These are phyloP conservation scores for Bucorvus abyssinicus DNA, from an alignment of 2,797 vertebrate species.

Conservation along the genomic window DNA sequence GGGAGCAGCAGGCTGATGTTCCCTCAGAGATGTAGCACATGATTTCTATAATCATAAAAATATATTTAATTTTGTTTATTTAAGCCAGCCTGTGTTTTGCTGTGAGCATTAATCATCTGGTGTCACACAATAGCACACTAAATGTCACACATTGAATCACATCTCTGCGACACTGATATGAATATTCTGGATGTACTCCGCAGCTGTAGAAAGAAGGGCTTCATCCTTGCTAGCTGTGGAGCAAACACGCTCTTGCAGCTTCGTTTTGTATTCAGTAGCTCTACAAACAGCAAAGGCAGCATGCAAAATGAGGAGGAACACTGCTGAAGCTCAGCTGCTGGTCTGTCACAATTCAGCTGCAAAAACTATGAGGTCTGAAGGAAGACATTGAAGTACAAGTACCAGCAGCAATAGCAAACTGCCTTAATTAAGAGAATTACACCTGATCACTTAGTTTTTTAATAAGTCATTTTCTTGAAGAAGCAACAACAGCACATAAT, in stretches of 20 bases:
- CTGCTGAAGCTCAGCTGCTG: constrained; percentile 15
- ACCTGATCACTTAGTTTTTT: not conserved
- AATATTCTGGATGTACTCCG: constrained; percentile 11
- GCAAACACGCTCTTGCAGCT: constrained; percentile 11
- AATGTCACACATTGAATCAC: constrained; percentile 32
- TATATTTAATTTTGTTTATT: constrained; percentile 37
- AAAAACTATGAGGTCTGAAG: not conserved
- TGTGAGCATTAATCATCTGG: constrained; percentile 40
- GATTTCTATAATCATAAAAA: constrained; percentile 24
- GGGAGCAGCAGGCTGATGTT: constrained; percentile 24
- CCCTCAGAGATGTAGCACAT: not conserved
- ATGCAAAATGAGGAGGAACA: not conserved
- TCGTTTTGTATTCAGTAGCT: constrained; percentile 42
- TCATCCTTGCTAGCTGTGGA: constrained; percentile 35
- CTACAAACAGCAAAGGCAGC: constrained; percentile 21
- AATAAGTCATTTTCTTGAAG: not conserved
- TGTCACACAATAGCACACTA: not conserved
- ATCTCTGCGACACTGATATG: not conserved
- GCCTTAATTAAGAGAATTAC: not conserved
- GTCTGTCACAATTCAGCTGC: not conserved
- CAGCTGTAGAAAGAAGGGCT: constrained; percentile 23
- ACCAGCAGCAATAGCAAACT: not conserved
- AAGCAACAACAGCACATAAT: not conserved
- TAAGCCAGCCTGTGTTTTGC: constrained; percentile 13
- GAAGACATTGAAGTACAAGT: not conserved